Evolutionary conservation across 2,113 vertebrate species (phyloP), one percentile per base, ranked within the genome.

Genomic region (Plotosus lineatus): DNA sequence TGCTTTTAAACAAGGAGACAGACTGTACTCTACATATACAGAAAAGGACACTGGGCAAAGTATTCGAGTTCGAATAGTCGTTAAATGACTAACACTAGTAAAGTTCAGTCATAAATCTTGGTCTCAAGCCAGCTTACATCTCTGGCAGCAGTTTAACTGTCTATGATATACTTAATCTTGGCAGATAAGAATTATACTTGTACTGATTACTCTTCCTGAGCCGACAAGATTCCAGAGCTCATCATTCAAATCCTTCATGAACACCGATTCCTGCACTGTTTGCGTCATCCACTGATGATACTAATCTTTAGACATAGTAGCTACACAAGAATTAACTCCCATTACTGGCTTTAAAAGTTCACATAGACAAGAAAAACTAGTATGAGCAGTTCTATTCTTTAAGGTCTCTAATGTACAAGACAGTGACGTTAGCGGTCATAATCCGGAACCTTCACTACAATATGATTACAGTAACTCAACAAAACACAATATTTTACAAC

Each of bases 351-450:
- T 44, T 33, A 0, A 79, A 55, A 17, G n/a, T 26, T n/a, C 46
- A 38, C 76, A 65, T 31, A 38, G 15, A 66, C 77, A 69, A 51
- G 77, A 79, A 79, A 78, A 79, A 79, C 63, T 79, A 68, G 77
- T 56, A 44, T 14, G 51, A 33, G 23, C 28, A 68, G 77, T 71
- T 56, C 33, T 71, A 36, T 38, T 26, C 28, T n/a, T 66, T 66
- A 36, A 51, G 6, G 60, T 53, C 14, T 53, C 12, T 53, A 46
- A 78, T 33, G 58, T 78, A 31, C 12, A 3, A 50, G 19, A 65
- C 11, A 33, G 23, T 28, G 26, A 53, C 23, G 10, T 28, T n/a
- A n/a, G 14, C 21, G n/a, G 1, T 71, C 3, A 44, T 69, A 63
- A 63, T 63, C 60, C 21, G 23, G 8, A 50, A 12, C 28, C 69